Evolutionary conservation across 2,797 vertebrate species (phyloP).

Genomic region (Petrocephalus sullivani): DNA sequence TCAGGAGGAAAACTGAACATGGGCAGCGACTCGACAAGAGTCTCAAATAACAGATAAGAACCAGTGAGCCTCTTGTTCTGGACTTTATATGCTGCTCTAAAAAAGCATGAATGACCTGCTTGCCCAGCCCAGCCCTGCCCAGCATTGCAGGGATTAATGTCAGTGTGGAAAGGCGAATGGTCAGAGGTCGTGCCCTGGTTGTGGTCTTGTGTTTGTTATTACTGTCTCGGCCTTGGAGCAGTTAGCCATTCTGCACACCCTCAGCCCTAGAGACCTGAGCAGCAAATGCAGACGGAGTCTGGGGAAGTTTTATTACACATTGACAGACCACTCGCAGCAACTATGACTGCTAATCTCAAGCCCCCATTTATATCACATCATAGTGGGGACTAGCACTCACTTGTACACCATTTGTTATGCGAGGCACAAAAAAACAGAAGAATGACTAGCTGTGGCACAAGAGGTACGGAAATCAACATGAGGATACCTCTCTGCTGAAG

Average conservation of each 20-base stretch:
- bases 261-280: not conserved
- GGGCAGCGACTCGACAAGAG: not conserved
- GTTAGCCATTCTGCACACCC: not conserved
- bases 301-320: not conserved
- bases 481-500: not conserved
- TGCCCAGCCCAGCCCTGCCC: not conserved
- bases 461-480: not conserved
- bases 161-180: not conserved
- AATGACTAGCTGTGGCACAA: not conserved
- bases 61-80: not conserved
- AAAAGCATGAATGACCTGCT: not conserved
- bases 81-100: not conserved
- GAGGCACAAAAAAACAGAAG: not conserved
- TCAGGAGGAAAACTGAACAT: not conserved
- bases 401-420: not conserved
- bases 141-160: not conserved
- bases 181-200: not conserved
- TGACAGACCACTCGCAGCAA: not conserved
- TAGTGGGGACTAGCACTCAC: not conserved
- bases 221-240: not conserved
- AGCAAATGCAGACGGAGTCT: not conserved
- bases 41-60: not conserved
- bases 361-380: not conserved
- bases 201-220: constrained; percentile 11
- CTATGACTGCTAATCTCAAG: not conserved